Conservation (phyloP, 1,140 invertebrate genomes). For the Phthorimaea operculella region DNA sequence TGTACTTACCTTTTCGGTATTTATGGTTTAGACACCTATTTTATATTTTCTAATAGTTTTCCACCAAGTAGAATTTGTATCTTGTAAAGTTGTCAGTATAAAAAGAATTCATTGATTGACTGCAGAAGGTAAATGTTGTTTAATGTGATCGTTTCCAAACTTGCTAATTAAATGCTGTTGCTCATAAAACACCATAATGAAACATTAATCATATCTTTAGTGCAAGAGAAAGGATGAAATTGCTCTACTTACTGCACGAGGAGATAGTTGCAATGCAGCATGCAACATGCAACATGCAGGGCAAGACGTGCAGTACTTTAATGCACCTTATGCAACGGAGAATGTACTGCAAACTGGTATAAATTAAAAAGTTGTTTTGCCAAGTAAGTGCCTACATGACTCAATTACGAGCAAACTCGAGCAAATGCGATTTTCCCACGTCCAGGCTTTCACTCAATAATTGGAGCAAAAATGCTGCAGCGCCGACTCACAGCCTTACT, state of each 20-base stretch:
- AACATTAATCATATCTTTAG: too few species aligned
- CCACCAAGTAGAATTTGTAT: too few species aligned
- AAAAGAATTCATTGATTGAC: too few species aligned
- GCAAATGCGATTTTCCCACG: not conserved
- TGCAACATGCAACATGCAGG: too few species aligned
- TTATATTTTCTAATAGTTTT: too few species aligned
- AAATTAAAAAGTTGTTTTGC: not conserved
- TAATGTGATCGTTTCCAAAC: too few species aligned
- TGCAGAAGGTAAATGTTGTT: too few species aligned
- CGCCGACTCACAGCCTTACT: conserved; percentile 14
- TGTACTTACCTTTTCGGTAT: too few species aligned
- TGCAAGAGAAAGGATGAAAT: not conserved
- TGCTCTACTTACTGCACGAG: not conserved
- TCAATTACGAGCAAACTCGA: not conserved
- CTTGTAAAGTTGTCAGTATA: too few species aligned
- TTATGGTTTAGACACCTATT: too few species aligned
- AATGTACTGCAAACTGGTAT: not conserved
- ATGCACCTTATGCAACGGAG: not conserved
- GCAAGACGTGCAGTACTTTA: not conserved
- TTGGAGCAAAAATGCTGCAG: conserved; percentile 15
- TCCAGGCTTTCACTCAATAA: conserved; percentile 6
- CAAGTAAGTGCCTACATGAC: not conserved
- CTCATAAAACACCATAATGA: too few species aligned
- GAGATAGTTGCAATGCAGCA: not conserved
- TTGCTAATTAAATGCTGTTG: too few species aligned